Conservation (phyloP, 2,888 invertebrate species). For the Pocota personata region DNA sequence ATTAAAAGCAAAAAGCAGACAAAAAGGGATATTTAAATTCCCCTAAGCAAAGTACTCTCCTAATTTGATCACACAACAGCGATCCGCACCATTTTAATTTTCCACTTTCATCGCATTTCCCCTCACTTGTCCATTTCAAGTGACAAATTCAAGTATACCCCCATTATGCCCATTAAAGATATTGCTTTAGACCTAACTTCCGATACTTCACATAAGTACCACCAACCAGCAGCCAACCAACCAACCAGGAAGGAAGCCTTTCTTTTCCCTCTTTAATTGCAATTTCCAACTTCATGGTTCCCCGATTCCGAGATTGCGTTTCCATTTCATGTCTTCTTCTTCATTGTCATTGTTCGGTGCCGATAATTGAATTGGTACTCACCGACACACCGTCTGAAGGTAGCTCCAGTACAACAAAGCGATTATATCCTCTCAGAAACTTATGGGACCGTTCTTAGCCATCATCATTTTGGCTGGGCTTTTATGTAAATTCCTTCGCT, state of each 20-base stretch:
- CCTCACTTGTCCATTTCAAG: neutral
- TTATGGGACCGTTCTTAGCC: slow-evolving; percentile 19
- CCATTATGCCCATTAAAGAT: slow-evolving; percentile 30
- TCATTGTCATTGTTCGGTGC: slow-evolving; percentile 33
- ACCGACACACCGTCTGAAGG: slow-evolving; percentile 16
- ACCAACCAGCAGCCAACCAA: slow-evolving; percentile 12
- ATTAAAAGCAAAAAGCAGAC: neutral
- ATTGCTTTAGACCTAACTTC: slow-evolving; percentile 35
- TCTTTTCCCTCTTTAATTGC: slow-evolving; percentile 58
- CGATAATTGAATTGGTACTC: slow-evolving; percentile 68
- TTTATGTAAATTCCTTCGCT: slow-evolving; percentile 54
- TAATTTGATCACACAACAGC: slow-evolving; percentile 18
- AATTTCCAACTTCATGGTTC: slow-evolving; percentile 63
- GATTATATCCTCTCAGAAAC: slow-evolving; percentile 19
- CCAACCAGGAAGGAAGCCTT: slow-evolving; percentile 45
- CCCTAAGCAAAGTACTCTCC: neutral
- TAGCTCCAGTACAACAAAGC: slow-evolving; percentile 32
- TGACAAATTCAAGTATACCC: slow-evolving; percentile 11
- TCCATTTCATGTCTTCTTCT: slow-evolving; percentile 37
- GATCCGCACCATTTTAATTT: slow-evolving; percentile 18
- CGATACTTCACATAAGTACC: slow-evolving; percentile 30
- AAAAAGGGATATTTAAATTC: neutral
- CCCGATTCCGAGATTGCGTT: slow-evolving; percentile 61
- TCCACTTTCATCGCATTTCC: neutral
- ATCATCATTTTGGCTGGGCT: slow-evolving; percentile 10